Evolutionary conservation across 2,888 invertebrate genomes (phyloP), one percentile per base, ranked within the genome.

Genomic region (Caenorhabditis sp.): DNA sequence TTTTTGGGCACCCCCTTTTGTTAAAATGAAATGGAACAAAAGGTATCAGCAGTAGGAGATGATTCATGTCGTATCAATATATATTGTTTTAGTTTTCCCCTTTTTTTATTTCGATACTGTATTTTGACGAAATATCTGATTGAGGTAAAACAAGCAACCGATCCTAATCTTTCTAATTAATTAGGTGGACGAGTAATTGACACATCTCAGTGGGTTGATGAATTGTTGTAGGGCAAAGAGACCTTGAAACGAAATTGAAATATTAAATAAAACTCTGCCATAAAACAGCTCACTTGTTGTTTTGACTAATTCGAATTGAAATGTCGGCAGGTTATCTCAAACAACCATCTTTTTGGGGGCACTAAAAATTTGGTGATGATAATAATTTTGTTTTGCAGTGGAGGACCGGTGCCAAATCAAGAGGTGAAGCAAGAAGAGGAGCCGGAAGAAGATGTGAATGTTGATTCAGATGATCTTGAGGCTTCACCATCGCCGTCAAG

Each of bases 251-350:
- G 14, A 43, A 43, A 43, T 51, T 54, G 21, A 17, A 43, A 37
- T 19, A 62, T 37, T 19, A 64, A 10, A 58, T 62, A 50, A 6
- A 36, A 54, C 21, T 10, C 37, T 5, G n/a, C 12, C n/a, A 21
- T 26, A 49, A 61, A 69, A 69, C 51, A 61, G 57, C 57, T 69
- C 69, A 64, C 64, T 51, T 24, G 26, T 23, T 54, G 36, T 51
- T 64, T 60, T 23, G 19, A 36, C 69, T 69, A 69, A 69, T 69
- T 69, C 61, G 58, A 64, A 51, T 57, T 69, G 69, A 69, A 60
- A 69, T 57, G 59, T 54, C 68, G 68, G 68, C 57, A 24, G 26
- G 12, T 19, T 64, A 63, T 58, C 58, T 63, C 21, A 17, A 58
- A 58, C 58, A 4, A 21, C 31, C 27, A 21, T 36, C 12, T n/a